Conservation (phyloP, 2,888 invertebrate species). For the Tridacna crocea region DNA sequence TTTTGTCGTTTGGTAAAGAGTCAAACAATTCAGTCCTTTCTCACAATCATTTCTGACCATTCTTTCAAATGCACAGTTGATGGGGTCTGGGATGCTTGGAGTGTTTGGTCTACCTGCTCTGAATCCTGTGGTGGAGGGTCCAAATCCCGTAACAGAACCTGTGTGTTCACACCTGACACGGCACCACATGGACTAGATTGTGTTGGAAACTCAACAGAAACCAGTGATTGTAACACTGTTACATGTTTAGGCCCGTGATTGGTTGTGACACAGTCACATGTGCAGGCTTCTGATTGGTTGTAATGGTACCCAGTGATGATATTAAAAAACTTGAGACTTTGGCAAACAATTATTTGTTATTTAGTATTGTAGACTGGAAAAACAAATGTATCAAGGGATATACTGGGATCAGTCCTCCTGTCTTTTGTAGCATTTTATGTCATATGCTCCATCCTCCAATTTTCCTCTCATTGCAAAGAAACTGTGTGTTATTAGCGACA, state of each 20-base stretch:
- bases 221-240: conserved; percentile 34
- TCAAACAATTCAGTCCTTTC: too few relatives aligned
- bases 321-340: neutral
- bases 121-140: conserved; percentile 77
- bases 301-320: neutral
- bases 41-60: too few relatives aligned
- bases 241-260: conserved; percentile 43
- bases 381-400: too few relatives aligned
- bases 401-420: too few relatives aligned
- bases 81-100: conserved; percentile 77
- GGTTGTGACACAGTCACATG: neutral
- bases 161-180: conserved; percentile 31
- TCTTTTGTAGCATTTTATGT: too few relatives aligned
- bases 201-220: conserved; percentile 36
- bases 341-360: too few relatives aligned
- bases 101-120: conserved; percentile 74
- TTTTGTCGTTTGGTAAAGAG: too few relatives aligned
- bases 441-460: too few relatives aligned
- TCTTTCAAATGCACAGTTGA: conserved; percentile 51
- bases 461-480: too few relatives aligned
- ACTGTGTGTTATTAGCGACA: too few relatives aligned
- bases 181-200: conserved; percentile 49
- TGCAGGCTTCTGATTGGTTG: neutral
- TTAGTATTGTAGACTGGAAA: too few relatives aligned
- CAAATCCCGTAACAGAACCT: conserved; percentile 37